Base-by-base conservation (phyloP, 1,140 invertebrate genomes). In the Coptotermes formosanus region DNA sequence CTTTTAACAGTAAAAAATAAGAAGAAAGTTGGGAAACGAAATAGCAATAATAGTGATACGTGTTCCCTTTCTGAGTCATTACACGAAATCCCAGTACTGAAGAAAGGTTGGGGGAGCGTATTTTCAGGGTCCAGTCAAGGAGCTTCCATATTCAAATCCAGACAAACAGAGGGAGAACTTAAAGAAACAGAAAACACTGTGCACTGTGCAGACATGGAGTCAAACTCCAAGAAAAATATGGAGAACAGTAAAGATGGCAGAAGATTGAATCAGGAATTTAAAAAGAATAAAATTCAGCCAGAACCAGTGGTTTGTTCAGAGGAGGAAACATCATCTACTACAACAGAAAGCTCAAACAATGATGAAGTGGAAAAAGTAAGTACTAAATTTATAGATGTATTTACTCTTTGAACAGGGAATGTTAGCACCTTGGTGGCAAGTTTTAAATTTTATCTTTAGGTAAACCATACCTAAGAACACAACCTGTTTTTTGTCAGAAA, bases 261-360 rank as follows among this genome's bases (percentile, higher is more conserved):
- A 19, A 23, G 48, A 30, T 8, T 44, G 9, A 86, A 85, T 81
- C 52, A 69, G 25, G 87, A 84, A 43, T 83, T 85, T 81, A 87
- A 87, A 82, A 84, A 86, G 25, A 85, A 88, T 86, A 85, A 81
- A 88, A 88, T 84, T 83, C 86, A 52, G 87, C 87, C 85, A 85
- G 87, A 87, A 86, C 82, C 43, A 81, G 87, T 90, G 87, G 90
- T 91, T 87, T 92, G 90, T 87, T 92, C 91, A 21, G 94, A 94
- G 89, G 94, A 95, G 88, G 95, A 95, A 88, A 94, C 94, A 4
- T 95, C 94, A 21, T 95, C 95, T 2, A 95, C 95, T 0, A 95
- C 95, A 12, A 95, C 95, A 21, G 95, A 96, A 88, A 94, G 94
- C 88, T 94, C 94, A 9, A 91, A 92, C 87, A 92, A 93, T 32